Evolutionary conservation across 2,888 invertebrate species (phyloP).

Genomic region (Nomada flava): DNA sequence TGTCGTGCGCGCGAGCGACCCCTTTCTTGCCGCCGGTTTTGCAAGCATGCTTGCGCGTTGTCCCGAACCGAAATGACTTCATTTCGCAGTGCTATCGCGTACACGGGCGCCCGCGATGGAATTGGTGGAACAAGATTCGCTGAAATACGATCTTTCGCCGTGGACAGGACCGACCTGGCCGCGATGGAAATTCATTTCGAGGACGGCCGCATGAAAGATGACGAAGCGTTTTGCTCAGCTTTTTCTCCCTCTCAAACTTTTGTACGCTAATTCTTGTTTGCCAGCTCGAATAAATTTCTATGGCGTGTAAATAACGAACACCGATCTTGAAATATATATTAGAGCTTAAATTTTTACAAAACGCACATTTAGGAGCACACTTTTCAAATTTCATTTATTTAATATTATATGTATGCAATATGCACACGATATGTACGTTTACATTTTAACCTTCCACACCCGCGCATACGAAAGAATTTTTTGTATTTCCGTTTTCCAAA

Average conservation of each 20-base stretch:
- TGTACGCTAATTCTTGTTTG: too few species aligned
- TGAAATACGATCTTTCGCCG: neutral
- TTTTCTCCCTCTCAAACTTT: too few species aligned
- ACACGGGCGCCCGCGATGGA: neutral
- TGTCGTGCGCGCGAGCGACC: conserved; percentile 31
- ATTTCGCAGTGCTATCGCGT: conserved; percentile 37
- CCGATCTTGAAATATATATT: too few species aligned
- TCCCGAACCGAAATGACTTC: conserved; percentile 47
- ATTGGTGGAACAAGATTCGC: neutral
- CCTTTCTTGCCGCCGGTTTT: conserved; percentile 46
- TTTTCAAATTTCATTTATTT: too few species aligned
- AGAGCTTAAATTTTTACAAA: too few species aligned
- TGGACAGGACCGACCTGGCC: neutral
- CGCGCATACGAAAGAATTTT: neutral
- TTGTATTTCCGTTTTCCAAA: conserved; percentile 11
- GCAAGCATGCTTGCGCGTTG: conserved; percentile 35
- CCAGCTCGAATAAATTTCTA: too few species aligned
- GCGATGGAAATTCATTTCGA: conserved; percentile 5
- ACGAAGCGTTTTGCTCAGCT: too few species aligned
- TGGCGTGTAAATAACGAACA: too few species aligned
- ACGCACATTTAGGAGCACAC: too few species aligned
- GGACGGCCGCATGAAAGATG: neutral
- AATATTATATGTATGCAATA: too few species aligned
- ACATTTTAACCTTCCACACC: neutral
- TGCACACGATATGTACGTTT: too few species aligned